These are phyloP conservation scores for Homalodisca vitripennis DNA, from an alignment of 1,140 invertebrate species.

Conservation along the genomic window DNA sequence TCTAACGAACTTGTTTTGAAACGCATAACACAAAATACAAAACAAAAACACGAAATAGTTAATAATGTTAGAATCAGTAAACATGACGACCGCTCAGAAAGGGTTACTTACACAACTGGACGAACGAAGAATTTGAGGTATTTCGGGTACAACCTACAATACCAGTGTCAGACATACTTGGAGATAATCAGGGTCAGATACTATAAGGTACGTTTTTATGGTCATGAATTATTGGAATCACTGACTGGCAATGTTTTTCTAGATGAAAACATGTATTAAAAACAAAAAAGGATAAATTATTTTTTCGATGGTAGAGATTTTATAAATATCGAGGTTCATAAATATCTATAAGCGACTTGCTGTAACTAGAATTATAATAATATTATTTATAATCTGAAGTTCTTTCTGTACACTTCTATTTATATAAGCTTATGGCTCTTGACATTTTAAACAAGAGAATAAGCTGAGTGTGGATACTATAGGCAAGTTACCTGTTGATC, in stretches of 20 bases:
- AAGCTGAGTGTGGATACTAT: not conserved
- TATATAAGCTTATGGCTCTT: not conserved
- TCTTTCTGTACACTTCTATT: not conserved
- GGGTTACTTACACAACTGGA: constrained; percentile 36
- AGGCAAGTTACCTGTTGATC: not conserved
- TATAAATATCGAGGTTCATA: constrained; percentile 42
- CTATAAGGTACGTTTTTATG: constrained; percentile 43
- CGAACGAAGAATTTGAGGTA: constrained; percentile 33
- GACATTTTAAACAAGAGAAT: not conserved
- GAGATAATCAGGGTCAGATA: constrained; percentile 28
- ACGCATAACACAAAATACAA: constrained; percentile 18
- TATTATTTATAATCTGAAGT: too few species aligned
- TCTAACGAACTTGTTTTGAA: constrained; percentile 38
- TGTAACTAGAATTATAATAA: too few species aligned
- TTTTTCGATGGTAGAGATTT: constrained; percentile 47
- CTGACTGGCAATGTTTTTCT: constrained; percentile 44
- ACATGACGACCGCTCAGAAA: constrained; percentile 39
- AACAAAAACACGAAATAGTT: constrained; percentile 31
- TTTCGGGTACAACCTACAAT: constrained; percentile 29
- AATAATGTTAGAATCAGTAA: constrained; percentile 36
- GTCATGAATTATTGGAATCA: constrained; percentile 40
- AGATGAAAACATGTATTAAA: constrained; percentile 43
- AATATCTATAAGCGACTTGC: constrained; percentile 40
- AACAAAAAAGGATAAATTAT: constrained; percentile 41
- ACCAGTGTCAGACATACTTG: constrained; percentile 33